Percentiles rank a stretch among this genome's conserved stretches.
Conservation (phyloP, 2,888 invertebrate genomes). For the Amphipoea lucens region DNA sequence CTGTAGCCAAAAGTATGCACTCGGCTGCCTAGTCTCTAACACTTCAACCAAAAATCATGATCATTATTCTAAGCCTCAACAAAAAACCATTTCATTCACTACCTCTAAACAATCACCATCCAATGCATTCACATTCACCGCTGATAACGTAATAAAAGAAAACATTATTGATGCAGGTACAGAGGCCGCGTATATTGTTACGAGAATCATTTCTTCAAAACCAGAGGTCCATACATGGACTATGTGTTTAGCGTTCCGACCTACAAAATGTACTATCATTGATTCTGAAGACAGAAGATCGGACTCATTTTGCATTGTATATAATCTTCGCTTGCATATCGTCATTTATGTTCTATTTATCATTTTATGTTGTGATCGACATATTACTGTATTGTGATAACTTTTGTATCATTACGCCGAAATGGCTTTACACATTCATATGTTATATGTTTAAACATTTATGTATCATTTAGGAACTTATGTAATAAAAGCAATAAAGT, state of each 20-base stretch:
- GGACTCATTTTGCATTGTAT: conserved; percentile 74
- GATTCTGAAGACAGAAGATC: conserved; percentile 75
- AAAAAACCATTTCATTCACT: conserved; percentile 18
- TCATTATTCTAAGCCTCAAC: conserved; percentile 24
- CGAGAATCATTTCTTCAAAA: conserved; percentile 90
- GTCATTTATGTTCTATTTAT: conserved; percentile 79
- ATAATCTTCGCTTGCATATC: conserved; percentile 80
- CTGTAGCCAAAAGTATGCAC: conserved; percentile 32
- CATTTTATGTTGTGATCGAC: conserved; percentile 85
- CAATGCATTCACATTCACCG: conserved; percentile 56
- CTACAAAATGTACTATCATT: conserved; percentile 89
- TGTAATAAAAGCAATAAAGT: conserved; percentile 83
- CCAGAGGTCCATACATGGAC: conserved; percentile 86
- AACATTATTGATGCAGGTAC: conserved; percentile 89
- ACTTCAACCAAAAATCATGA: conserved; percentile 1
- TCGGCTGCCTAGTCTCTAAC: conserved; percentile 34
- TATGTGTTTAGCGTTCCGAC: conserved; percentile 89
- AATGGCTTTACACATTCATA: conserved; percentile 71
- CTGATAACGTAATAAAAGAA: conserved; percentile 69
- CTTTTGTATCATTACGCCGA: conserved; percentile 72
- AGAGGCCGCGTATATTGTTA: conserved; percentile 89
- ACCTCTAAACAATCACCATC: conserved; percentile 36
- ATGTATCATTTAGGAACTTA: conserved; percentile 75
- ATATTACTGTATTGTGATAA: conserved; percentile 85
- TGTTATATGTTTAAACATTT: conserved; percentile 67